Evolutionary conservation across 2,797 vertebrate genomes (phyloP), one percentile per base, ranked within the genome.

Genomic region (Mareca penelope): DNA sequence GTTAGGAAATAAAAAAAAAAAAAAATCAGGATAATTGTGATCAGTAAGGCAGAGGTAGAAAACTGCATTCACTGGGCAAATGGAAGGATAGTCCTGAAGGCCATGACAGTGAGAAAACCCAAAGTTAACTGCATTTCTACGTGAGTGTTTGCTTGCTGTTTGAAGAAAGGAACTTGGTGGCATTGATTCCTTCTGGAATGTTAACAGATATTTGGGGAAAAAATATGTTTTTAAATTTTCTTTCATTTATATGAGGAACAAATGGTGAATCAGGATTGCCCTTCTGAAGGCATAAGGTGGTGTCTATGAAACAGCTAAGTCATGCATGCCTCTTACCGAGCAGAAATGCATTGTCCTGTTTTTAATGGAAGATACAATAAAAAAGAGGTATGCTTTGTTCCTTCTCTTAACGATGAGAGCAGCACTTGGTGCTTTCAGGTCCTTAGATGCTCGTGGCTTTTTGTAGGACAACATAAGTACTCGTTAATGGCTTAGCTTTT

Each of bases 351-450:
- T 52, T 18, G 7, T 48, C 59, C 64, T 15, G 3, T 59, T 77
- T 26, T 52, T 19, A 1, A 26, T 15, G 48, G 73, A 17, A 33
- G 50, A 2, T 3, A 5, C 0, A 3, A n/a, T 10, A 46, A 48
- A 39, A 56, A 31, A 78, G 10, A 29, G 7, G 12, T 22, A 53
- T 39, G 40, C 68, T 61, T 52, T 52, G 8, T 44, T 65, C 28
- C 59, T 4, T 18, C 55, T 40, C 8, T 26, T 19, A 17, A 28
- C 26, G 88, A 7, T 21, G 10, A 24, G 40, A 15, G 1, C 57
- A 44, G 17, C 15, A 1, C 79, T 28, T 50, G 29, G 19, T 12
- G 28, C 48, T 42, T 12, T 48, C 7, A 5, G 42, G 31, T 5
- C 14, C 33, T 71, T 35, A 29, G 76, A 10, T 37, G 2, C 53